Base-by-base conservation (phyloP, 2,888 invertebrate genomes). In the Scaptomyza caliginosa region DNA sequence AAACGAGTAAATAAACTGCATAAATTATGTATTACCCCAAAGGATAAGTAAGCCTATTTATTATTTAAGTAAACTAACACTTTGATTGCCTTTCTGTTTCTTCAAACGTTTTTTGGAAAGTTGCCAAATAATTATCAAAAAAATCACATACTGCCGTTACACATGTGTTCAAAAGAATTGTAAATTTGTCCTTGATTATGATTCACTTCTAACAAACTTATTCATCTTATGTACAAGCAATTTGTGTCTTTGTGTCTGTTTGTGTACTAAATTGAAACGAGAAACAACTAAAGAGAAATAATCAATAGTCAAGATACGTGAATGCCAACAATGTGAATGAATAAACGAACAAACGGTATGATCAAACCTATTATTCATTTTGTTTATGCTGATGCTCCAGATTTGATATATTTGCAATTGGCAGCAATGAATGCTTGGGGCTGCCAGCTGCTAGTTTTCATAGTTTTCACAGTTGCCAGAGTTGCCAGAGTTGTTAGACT, bases 381-480 rank as follows among this genome's bases (percentile, higher is more conserved):
- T 13, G 30, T n/a, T 62, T 28, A 30, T 36, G 63, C 63, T 49
- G 52, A 49, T 26, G 17, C 26, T 34, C 16, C 32, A 32, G 19
- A 36, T 50, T 68, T 48, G 43, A 43, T 51, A 24, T 48, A 34
- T 63, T 51, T 51, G 45, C 55, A 51, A 71, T 70, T 69, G 54
- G 38, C 48, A 51, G 40, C 65, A 51, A 57, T 66, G 38, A 30
- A 34, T 51, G 30, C 6, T 23, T 2, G 49, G 49, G 49, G 49
- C 28, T 40, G 48, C 23, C 30, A 49, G 11, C 17, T 49, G 24
- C 16, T 23, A 13, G 21, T 7, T 19, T 10, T 17, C 32, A 32
- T 2, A 24, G 13, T 32, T 32, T n/a, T n/a, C n/a, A n/a, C 34
- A 13, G 21, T 7, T 19, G 16, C 36, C 32, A 32, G 8, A 24